Conservation (phyloP, 2,797 vertebrate genomes). For the Sebastes nivosus region DNA sequence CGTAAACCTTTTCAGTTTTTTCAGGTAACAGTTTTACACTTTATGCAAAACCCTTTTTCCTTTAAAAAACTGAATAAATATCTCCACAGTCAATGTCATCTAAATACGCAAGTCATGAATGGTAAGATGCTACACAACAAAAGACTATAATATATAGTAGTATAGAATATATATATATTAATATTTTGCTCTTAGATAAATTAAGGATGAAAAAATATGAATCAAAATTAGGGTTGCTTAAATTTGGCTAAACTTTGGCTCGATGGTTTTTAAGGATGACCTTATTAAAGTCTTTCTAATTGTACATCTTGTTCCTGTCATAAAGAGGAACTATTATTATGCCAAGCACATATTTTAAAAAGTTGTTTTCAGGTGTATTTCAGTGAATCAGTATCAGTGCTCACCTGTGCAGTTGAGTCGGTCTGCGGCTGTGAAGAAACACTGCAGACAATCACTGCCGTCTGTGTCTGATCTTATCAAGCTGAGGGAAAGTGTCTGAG, state of each 20-base stretch:
- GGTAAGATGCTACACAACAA: neutral
- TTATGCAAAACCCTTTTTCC: neutral
- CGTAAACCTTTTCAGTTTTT: neutral
- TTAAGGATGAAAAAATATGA: neutral
- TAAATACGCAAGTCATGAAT: neutral
- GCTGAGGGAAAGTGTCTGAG: neutral
- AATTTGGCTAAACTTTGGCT: neutral
- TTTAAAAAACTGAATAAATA: neutral
- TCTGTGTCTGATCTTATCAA: constrained; percentile 15
- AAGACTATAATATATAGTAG: neutral
- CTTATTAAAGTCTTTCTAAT: neutral
- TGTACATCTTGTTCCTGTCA: neutral
- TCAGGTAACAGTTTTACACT: neutral
- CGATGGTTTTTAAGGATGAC: neutral
- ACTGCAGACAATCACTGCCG: neutral
- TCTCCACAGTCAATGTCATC: neutral
- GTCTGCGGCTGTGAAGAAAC: neutral
- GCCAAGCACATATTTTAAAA: neutral
- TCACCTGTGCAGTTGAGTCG: constrained; percentile 45
- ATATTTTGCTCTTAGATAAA: neutral
- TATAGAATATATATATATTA: too few relatives aligned
- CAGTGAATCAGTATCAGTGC: neutral
- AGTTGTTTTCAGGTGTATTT: neutral
- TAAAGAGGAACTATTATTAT: neutral
- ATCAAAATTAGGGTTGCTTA: neutral